These are phyloP conservation scores for Gila robusta DNA, from an alignment of 2,797 vertebrate species.

Conservation along the genomic window DNA sequence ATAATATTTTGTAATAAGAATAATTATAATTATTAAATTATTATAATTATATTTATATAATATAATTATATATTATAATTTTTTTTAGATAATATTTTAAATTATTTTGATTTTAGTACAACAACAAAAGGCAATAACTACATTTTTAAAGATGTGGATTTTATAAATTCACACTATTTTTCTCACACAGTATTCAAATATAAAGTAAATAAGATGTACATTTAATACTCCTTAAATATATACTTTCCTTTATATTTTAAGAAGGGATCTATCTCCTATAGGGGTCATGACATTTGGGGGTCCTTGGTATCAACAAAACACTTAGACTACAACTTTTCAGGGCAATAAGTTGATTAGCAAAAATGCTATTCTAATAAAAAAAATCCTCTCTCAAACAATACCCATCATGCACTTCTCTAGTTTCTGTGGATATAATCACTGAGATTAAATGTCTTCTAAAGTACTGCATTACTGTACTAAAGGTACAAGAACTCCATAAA, in stretches of 20 bases:
- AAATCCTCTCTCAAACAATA: too few relatives aligned
- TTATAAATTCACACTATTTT: background rate
- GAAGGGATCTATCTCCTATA: background rate
- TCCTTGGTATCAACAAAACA: background rate
- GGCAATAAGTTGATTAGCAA: background rate
- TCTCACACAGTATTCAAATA: background rate
- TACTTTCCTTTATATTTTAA: background rate
- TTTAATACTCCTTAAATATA: background rate
- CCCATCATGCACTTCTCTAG: conserved; percentile 5
- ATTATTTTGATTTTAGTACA: background rate
- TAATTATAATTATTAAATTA: too few relatives aligned
- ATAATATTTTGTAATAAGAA: background rate
- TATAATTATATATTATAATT: too few relatives aligned
- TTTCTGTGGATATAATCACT: background rate
- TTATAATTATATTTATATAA: too few relatives aligned
- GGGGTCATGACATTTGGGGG: background rate
- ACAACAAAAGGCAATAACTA: background rate
- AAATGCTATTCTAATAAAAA: background rate
- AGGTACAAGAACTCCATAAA: conserved; percentile 23
- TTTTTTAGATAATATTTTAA: background rate
- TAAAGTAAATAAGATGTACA: background rate
- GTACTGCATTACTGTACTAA: conserved; percentile 6
- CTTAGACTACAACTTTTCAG: background rate
- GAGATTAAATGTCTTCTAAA: conserved; percentile 26
- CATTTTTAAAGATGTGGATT: background rate